Conservation (phyloP, 2,888 invertebrate genomes). For the Volucella inanis region DNA sequence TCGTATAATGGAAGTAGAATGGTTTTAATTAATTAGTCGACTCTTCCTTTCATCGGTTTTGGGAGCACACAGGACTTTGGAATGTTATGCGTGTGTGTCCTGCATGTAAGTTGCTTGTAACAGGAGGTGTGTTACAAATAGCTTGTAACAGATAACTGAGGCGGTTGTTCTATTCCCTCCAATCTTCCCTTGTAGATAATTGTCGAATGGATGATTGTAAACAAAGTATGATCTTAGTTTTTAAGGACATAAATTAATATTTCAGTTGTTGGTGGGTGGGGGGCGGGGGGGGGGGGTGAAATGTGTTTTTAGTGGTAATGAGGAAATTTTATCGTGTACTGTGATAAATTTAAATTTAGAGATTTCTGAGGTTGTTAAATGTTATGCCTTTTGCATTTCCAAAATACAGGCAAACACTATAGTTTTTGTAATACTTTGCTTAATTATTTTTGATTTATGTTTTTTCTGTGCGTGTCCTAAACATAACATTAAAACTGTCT, state of each 20-base stretch:
- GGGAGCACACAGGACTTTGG: not conserved
- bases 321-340: too few relatives aligned
- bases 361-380: too few relatives aligned
- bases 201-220: not conserved
- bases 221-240: conserved; percentile 25
- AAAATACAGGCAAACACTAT: too few relatives aligned
- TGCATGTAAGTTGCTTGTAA: conserved; percentile 32
- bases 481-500: too few relatives aligned
- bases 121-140: conserved; percentile 55
- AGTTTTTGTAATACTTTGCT: too few relatives aligned
- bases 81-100: conserved; percentile 34
- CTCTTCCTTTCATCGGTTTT: conserved; percentile 35
- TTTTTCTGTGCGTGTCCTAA: too few relatives aligned
- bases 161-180: not conserved
- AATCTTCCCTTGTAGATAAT: not conserved
- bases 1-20: conserved; percentile 76
- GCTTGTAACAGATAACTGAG: conserved; percentile 41
- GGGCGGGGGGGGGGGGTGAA: not conserved
- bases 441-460: too few relatives aligned
- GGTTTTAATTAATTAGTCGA: conserved; percentile 81
- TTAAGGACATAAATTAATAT: conserved; percentile 37
- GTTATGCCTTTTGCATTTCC: too few relatives aligned
- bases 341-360: too few relatives aligned
- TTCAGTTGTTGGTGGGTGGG: not conserved
- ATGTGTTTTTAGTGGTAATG: too few relatives aligned